Conservation (phyloP, 2,797 vertebrate species). For the Scleropages formosus region DNA sequence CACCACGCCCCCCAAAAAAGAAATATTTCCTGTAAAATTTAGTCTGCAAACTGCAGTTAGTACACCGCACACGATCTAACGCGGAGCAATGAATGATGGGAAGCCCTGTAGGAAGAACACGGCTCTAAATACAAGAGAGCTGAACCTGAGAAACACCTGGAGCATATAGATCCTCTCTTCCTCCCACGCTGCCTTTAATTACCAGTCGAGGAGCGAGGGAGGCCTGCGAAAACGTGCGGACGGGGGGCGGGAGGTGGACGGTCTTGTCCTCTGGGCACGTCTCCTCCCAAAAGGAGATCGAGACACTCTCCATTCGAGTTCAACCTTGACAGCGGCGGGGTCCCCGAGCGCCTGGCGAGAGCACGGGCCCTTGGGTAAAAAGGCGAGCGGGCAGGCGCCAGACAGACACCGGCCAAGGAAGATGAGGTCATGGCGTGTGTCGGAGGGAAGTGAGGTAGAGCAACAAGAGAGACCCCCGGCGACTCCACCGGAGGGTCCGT, state of each 20-base stretch:
- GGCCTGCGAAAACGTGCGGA: no score
- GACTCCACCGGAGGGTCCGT: neutral
- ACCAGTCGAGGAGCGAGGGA: neutral
- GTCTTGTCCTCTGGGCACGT: neutral
- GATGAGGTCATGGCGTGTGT: neutral
- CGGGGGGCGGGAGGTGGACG: neutral
- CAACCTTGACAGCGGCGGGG: slow-evolving; percentile 36
- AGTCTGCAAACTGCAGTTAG: no score
- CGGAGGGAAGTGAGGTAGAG: neutral
- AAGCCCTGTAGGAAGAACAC: no score
- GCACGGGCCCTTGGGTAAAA: slow-evolving; percentile 35
- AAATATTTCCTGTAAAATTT: neutral
- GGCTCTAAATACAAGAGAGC: no score
- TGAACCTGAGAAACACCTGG: neutral
- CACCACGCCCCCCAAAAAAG: no score
- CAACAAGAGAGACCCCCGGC: slow-evolving; percentile 11
- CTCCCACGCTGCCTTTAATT: neutral
- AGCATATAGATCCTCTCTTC: neutral
- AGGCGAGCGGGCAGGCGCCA: neutral
- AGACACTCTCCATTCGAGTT: slow-evolving; percentile 59
- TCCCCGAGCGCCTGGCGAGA: slow-evolving; percentile 55
- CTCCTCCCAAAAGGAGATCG: slow-evolving; percentile 41
- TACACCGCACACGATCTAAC: no score
- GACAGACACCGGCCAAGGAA: neutral
- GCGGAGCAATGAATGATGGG: no score